These are phyloP conservation scores for Melanotaenia duboulayi DNA, from an alignment of 2,113 vertebrate species.

Conservation along the genomic window DNA sequence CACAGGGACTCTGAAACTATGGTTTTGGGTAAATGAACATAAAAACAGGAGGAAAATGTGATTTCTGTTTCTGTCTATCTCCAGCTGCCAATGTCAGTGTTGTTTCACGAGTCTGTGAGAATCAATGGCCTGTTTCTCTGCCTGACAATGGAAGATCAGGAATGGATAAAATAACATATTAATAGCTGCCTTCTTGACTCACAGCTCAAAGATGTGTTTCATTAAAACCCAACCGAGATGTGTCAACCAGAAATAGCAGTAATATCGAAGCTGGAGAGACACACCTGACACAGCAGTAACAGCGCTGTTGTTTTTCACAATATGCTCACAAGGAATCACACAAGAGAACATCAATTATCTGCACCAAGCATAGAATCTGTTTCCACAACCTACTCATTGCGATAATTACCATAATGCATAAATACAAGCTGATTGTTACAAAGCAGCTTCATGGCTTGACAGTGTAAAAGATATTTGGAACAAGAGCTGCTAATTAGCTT, in stretches of 20 bases:
- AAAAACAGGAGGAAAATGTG: not conserved
- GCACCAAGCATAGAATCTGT: not conserved
- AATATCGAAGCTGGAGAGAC: slow-evolving; percentile 39
- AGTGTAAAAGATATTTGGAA: not conserved
- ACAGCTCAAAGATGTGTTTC: slow-evolving; percentile 60
- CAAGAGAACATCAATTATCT: slow-evolving; percentile 11
- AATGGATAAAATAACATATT: slow-evolving; percentile 55
- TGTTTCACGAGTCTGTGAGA: slow-evolving; percentile 18
- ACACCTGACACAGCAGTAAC: slow-evolving; percentile 35
- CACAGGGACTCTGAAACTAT: not conserved
- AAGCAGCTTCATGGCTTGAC: not conserved
- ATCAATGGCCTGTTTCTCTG: slow-evolving; percentile 31
- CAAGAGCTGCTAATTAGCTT: no score
- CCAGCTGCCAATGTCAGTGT: slow-evolving; percentile 20
- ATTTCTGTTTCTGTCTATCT: slow-evolving; percentile 17
- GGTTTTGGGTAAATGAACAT: slow-evolving; percentile 19
- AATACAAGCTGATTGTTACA: not conserved
- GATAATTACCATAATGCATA: not conserved
- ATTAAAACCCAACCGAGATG: slow-evolving; percentile 56
- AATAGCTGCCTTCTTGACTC: slow-evolving; percentile 41
- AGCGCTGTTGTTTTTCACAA: slow-evolving; percentile 21
- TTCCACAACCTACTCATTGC: not conserved
- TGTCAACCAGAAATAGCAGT: slow-evolving; percentile 49
- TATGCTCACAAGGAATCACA: slow-evolving; percentile 10
- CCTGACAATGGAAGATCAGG: slow-evolving; percentile 41